These are phyloP conservation scores for Epizoanthus stellaris DNA, from an alignment of 92 coral and sea anemone species.

Conservation along the genomic window DNA sequence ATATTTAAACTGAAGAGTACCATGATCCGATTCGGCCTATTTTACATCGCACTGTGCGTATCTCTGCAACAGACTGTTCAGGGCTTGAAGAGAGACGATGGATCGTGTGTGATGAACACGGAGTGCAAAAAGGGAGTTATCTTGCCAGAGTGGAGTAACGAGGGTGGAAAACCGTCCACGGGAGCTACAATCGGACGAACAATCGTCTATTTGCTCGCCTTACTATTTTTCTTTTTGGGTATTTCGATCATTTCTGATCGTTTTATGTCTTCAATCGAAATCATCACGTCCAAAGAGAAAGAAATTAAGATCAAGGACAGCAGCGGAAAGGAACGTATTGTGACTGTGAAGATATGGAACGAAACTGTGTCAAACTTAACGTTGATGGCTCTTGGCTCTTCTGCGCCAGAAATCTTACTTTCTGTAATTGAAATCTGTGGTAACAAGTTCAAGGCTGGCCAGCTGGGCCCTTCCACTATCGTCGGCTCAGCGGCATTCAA, in stretches of 20 bases:
- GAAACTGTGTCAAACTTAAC: conserved; percentile 99
- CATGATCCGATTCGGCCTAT: conserved; percentile 56
- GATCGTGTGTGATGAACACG: conserved; percentile 52
- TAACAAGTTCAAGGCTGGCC: conserved; percentile 91
- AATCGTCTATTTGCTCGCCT: conserved; percentile 87
- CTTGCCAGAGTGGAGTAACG: conserved; percentile 84
- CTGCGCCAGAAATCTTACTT: conserved; percentile 97
- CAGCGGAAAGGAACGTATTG: conserved; percentile 85
- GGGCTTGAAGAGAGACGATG: conserved; percentile 40
- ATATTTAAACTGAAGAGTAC: conserved; percentile 67
- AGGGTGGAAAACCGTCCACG: conserved; percentile 72
- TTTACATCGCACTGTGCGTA: conserved; percentile 60
- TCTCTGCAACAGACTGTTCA: conserved; percentile 76
- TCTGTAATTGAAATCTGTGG: conserved; percentile 95
- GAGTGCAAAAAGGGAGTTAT: conserved; percentile 79
- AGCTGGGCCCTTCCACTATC: conserved; percentile 97
- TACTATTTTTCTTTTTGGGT: conserved; percentile 93
- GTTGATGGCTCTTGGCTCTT: conserved; percentile 98
- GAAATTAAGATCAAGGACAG: conserved; percentile 89
- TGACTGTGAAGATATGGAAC: conserved; percentile 99
- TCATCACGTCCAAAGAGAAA: conserved; percentile 97
- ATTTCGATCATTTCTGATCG: conserved; percentile 99
- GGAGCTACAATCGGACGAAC: conserved; percentile 95
- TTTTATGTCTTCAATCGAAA: conserved; percentile 98
- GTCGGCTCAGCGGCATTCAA: conserved; percentile 99